Evolutionary conservation across 2,797 vertebrate species (phyloP), one percentile per base, ranked within the genome.

Genomic region (Scyliorhinus canicula): DNA sequence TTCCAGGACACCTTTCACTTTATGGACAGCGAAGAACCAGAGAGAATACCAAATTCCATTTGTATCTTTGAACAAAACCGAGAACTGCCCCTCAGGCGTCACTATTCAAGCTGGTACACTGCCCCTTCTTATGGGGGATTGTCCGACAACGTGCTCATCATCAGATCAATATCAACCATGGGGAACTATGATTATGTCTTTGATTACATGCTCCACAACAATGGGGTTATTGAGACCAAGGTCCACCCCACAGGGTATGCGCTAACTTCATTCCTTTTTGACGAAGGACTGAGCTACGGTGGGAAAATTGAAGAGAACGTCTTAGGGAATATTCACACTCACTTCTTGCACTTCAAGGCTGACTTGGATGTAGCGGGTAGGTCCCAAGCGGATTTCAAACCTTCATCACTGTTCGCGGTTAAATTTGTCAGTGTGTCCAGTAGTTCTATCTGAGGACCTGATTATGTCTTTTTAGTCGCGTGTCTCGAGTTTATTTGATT

Each of bases 211-310:
- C 99, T 99, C 97, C 98, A 99, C 0, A 95, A 98, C 96, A 99
- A 85, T 0, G 98, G 99, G 21, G 97, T 98, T 0, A 96, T 99
- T 77, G 98, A 99, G 96, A 98, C 98, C 57, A 98, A 97, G 93
- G 97, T 99, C 28, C 98, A 98, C 57, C 9, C 98, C 84, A 99
- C 98, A 0, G 98, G 99, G n/a, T 99, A 99, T 96, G 99, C 99
- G 95, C 97, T 98, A 52, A 98, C 99, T 0, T 97, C 98, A 0
- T 99, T 98, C 96, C 90, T 97, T 95, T 96, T 97, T 0, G 95
- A 96, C 0, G 98, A 35, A 6, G 98, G 95, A 93, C 95, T 95
- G 2, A 95, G 95, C 2, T 96, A 97, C 0, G 98, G 99, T 40
- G 98, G 98, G 96, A 98, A 96, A 96, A 98, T 99, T 2, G 98